These are phyloP conservation scores for Drosophila percnosoma DNA, from an alignment of 2,888 invertebrate genomes.

Conservation along the genomic window DNA sequence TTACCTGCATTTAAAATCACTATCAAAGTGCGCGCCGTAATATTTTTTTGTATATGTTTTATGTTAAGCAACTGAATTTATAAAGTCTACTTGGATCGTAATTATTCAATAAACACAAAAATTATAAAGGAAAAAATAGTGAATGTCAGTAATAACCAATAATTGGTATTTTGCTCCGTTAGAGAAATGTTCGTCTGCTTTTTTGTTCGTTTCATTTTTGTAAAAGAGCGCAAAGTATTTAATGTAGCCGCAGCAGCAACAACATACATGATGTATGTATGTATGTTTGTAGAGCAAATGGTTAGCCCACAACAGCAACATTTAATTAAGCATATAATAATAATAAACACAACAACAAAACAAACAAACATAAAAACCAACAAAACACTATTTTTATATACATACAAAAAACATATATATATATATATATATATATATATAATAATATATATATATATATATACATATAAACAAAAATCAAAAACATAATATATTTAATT, in stretches of 20 bases:
- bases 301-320: slow-evolving; percentile 75
- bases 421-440: neutral
- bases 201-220: slow-evolving; percentile 30
- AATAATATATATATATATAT: slow-evolving; percentile 24
- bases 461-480: slow-evolving; percentile 10
- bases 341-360: slow-evolving; percentile 30
- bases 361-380: slow-evolving; percentile 25
- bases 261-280: neutral
- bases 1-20: slow-evolving; percentile 68
- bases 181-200: slow-evolving; percentile 30
- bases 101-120: slow-evolving; percentile 27
- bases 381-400: slow-evolving; percentile 72
- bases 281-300: slow-evolving; percentile 61
- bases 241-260: slow-evolving; percentile 48
- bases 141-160: slow-evolving; percentile 14
- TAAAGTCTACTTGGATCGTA: slow-evolving; percentile 39
- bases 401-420: slow-evolving; percentile 45
- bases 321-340: slow-evolving; percentile 78
- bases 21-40: slow-evolving; percentile 45
- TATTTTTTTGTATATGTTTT: slow-evolving; percentile 51
- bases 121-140: slow-evolving; percentile 12
- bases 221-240: slow-evolving; percentile 65
- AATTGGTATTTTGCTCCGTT: slow-evolving; percentile 26
- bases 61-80: slow-evolving; percentile 67
- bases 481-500: slow-evolving; percentile 28